Percentiles rank a stretch among this genome's conserved stretches.
Evolutionary conservation across 2,113 vertebrate species (phyloP).

Genomic region (Tursiops truncatus): DNA sequence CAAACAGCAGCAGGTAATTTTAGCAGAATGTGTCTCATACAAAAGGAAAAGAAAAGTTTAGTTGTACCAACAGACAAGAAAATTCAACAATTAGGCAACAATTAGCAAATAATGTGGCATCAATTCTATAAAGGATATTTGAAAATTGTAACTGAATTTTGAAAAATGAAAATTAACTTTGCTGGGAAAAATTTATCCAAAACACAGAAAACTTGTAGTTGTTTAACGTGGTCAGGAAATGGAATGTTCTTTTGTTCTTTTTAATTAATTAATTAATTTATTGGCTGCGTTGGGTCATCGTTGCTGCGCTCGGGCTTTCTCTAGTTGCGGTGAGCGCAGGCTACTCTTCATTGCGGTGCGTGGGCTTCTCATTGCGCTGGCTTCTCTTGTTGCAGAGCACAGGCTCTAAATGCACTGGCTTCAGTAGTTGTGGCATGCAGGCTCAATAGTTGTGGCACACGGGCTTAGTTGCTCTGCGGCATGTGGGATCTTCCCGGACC

Average conservation of each 20-base stretch:
- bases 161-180: constrained; percentile 58
- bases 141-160: constrained; percentile 54
- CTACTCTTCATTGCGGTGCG: no score
- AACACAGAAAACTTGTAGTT: constrained; percentile 19
- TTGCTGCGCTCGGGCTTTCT: no score
- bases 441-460: no score
- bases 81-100: constrained; percentile 75
- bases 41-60: constrained; percentile 66
- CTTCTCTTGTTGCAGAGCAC: no score
- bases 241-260: not conserved
- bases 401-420: no score
- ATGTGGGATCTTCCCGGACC: no score
- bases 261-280: no score
- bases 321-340: no score
- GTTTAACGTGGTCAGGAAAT: constrained; percentile 29
- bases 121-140: constrained; percentile 66
- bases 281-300: no score
- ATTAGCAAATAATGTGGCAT: constrained; percentile 69
- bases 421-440: no score
- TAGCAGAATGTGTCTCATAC: constrained; percentile 68
- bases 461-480: no score
- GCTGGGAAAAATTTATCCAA: constrained; percentile 38
- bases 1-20: constrained; percentile 80
- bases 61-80: constrained; percentile 72
- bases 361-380: no score